These are phyloP conservation scores for Nyleta sp. DNA, from an alignment of 2,888 invertebrate species.

Conservation along the genomic window DNA sequence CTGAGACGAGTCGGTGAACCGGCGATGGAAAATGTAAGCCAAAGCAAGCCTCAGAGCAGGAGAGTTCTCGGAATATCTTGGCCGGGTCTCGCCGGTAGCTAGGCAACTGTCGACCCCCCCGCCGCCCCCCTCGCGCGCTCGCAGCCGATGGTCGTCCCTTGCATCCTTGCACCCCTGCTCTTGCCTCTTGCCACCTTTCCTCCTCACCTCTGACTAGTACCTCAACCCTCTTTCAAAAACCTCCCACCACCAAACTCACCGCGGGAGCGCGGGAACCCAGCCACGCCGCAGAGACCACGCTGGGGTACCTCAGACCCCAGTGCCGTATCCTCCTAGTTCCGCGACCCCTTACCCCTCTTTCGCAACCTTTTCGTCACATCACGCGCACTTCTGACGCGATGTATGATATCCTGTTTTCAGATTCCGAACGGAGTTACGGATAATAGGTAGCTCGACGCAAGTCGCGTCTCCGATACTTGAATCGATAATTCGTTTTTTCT, in stretches of 20 bases:
- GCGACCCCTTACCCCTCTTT: conserved; percentile 37
- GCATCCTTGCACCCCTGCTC: conserved; percentile 56
- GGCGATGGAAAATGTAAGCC: conserved; percentile 57
- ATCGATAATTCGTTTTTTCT: too few relatives aligned
- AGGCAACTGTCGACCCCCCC: conserved; percentile 78
- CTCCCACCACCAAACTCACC: conserved; percentile 66
- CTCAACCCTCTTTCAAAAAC: conserved; percentile 70
- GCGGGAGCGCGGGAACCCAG: conserved; percentile 69
- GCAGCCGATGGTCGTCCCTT: conserved; percentile 60
- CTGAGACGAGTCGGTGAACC: conserved; percentile 50
- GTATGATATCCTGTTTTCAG: conserved; percentile 1
- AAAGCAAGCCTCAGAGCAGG: conserved; percentile 63
- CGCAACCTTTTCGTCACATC: conserved; percentile 38
- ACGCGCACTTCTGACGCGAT: conserved; percentile 3
- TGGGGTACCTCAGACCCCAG: conserved; percentile 80
- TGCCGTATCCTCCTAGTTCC: conserved; percentile 60
- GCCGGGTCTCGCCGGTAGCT: conserved; percentile 82
- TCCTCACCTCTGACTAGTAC: conserved; percentile 68
- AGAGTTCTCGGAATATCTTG: conserved; percentile 81
- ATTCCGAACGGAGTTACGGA: not conserved
- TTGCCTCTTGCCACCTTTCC: conserved; percentile 71
- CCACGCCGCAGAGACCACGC: conserved; percentile 80
- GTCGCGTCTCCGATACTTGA: too few relatives aligned
- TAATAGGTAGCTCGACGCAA: too few relatives aligned
- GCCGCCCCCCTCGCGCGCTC: conserved; percentile 48